A percentile compares a stretch with the other conserved stretches of the same genome.
These are phyloP conservation scores for Megamerina dolium DNA, from an alignment of 2,888 invertebrate genomes.

Conservation along the genomic window DNA sequence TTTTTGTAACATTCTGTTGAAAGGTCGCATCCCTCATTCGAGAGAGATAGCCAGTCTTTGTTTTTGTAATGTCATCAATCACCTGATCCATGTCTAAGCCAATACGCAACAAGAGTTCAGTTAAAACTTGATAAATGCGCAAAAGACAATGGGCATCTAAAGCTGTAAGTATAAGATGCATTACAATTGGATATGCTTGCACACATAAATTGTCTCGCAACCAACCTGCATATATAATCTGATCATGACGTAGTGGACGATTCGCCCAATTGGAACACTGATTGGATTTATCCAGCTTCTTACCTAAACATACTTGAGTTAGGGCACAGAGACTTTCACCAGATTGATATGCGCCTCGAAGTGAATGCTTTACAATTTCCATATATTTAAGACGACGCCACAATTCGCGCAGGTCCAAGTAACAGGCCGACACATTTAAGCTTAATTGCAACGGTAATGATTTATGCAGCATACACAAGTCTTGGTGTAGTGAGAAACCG, in stretches of 20 bases:
- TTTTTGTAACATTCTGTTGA: no score
- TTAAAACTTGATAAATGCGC: conserved; percentile 67
- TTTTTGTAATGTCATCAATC: conserved; percentile 24
- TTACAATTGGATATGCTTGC: neutral
- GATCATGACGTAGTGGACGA: conserved; percentile 70
- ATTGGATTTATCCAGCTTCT: conserved; percentile 76
- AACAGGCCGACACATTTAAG: conserved; percentile 44
- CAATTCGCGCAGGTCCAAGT: conserved; percentile 56
- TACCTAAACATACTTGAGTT: conserved; percentile 69
- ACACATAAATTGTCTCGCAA: neutral
- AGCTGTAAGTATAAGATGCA: conserved; percentile 52
- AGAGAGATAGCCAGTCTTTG: conserved; percentile 23
- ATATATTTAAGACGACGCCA: conserved; percentile 57
- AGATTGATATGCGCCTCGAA: conserved; percentile 43
- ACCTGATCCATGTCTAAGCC: conserved; percentile 33
- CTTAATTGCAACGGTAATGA: conserved; percentile 54
- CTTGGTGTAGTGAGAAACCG: conserved; percentile 53
- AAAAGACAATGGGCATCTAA: conserved; percentile 83
- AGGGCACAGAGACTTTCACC: conserved; percentile 68
- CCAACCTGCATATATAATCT: conserved; percentile 69
- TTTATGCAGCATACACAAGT: conserved; percentile 58
- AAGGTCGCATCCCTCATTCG: no score
- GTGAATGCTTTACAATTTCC: conserved; percentile 54
- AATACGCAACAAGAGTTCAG: conserved; percentile 34
- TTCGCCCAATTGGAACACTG: conserved; percentile 89